Evolutionary conservation across 2,888 invertebrate genomes (phyloP).

Genomic region (Ariolimax columbianus): DNA sequence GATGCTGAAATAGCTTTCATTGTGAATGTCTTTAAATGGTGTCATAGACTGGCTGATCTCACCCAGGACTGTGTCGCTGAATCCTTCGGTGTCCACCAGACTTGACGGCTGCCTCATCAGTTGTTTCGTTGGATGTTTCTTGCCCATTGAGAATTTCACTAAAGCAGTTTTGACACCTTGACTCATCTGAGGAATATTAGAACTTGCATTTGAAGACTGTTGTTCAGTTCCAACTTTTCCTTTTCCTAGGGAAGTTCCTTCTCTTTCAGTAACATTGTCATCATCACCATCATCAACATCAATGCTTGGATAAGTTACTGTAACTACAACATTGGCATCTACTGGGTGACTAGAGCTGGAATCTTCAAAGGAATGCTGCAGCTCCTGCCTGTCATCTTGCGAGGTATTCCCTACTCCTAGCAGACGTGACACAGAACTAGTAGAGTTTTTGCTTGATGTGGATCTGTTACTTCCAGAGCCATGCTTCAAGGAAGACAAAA

Average conservation of each 20-base stretch:
- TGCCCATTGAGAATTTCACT: neutral
- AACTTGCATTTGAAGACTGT: neutral
- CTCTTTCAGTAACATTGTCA: neutral
- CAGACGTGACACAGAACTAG: neutral
- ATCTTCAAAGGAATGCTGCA: neutral
- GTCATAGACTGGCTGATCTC: conserved; percentile 50
- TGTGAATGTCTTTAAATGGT: conserved; percentile 46
- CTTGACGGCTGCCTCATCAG: conserved; percentile 27
- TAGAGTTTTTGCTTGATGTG: neutral
- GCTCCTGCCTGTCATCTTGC: neutral
- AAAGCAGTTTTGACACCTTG: neutral
- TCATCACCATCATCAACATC: conserved; percentile 38
- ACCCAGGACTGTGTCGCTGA: conserved; percentile 31
- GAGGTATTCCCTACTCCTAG: neutral
- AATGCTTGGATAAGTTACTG: conserved; percentile 13
- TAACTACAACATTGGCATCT: conserved; percentile 48
- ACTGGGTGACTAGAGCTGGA: conserved; percentile 39
- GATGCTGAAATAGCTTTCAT: conserved; percentile 31
- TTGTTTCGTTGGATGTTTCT: neutral
- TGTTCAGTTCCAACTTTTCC: too few species aligned
- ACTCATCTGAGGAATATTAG: neutral
- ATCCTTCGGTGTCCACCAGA: conserved; percentile 39
- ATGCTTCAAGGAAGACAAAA: neutral
- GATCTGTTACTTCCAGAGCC: neutral
- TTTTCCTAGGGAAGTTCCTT: too few species aligned